These are phyloP conservation scores for Corythoichthys intestinalis DNA, from an alignment of 2,113 vertebrate genomes.

Conservation along the genomic window DNA sequence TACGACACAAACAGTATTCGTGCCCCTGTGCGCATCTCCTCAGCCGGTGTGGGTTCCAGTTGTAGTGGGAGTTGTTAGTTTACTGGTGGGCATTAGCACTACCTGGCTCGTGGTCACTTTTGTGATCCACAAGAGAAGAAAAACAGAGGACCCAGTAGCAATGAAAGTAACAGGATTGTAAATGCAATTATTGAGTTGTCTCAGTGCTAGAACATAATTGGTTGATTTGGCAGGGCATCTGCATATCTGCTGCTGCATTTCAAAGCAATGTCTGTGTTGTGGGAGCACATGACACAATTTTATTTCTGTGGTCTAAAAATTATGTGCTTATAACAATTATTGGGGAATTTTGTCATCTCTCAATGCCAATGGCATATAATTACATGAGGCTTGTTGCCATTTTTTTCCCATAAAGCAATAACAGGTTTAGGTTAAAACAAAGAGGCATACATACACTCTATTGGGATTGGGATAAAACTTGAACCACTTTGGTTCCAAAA, in stretches of 20 bases:
- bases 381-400: too few species aligned
- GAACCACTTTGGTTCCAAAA: neutral
- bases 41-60: constrained; percentile 74
- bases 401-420: too few species aligned
- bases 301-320: too few species aligned
- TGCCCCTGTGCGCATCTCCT: constrained; percentile 8
- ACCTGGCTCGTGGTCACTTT: constrained; percentile 43
- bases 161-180: constrained; percentile 12
- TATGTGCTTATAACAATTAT: too few species aligned
- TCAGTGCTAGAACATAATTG: neutral
- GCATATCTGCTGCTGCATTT: neutral
- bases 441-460: too few species aligned
- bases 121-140: constrained; percentile 13
- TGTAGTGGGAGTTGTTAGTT: constrained; percentile 58
- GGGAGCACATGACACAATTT: too few species aligned
- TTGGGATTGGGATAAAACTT: neutral
- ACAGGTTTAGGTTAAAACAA: too few species aligned
- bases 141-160: constrained; percentile 7
- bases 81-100: constrained; percentile 57
- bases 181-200: neutral
- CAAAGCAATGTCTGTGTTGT: neutral
- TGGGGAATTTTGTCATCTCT: too few species aligned
- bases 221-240: neutral
- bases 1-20: neutral
- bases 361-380: too few species aligned